Conservation (phyloP, 2,797 vertebrate species). For the Moxostoma hubbsi region DNA sequence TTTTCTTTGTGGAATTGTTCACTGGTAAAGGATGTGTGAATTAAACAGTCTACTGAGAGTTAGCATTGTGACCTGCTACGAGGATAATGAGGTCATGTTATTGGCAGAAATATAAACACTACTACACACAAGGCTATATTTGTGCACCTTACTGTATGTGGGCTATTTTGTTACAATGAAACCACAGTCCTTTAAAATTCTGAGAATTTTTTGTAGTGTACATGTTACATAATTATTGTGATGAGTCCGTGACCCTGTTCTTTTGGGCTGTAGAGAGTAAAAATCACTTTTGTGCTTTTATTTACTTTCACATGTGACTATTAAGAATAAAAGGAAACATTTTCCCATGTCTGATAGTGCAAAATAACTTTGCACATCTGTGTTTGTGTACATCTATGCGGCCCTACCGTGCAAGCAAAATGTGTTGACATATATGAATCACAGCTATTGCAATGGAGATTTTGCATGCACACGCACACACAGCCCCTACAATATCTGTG, state of each 20-base stretch:
- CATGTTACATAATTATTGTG: neutral
- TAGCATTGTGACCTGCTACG: slow-evolving; percentile 29
- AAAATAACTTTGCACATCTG: neutral
- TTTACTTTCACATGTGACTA: neutral
- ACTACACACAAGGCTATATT: slow-evolving; percentile 30
- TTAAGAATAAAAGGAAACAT: neutral
- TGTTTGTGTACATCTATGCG: neutral
- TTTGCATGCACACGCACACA: neutral
- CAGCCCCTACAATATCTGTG: too few species aligned
- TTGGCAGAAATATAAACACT: slow-evolving; percentile 20
- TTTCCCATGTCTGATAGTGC: neutral
- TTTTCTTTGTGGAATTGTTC: neutral
- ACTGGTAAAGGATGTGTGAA: slow-evolving; percentile 33
- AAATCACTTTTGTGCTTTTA: neutral
- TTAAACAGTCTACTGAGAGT: slow-evolving; percentile 43
- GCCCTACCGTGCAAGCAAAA: neutral
- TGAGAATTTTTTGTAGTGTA: neutral
- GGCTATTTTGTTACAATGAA: slow-evolving; percentile 1
- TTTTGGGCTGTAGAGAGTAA: neutral
- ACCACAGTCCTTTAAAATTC: neutral
- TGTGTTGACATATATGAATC: neutral
- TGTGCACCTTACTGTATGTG: neutral
- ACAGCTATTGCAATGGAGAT: neutral
- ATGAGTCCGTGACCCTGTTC: slow-evolving; percentile 1
- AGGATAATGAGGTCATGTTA: slow-evolving; percentile 55